These are phyloP conservation scores for Sebastolobus alascanus DNA, from an alignment of 2,797 vertebrate genomes.

Conservation along the genomic window DNA sequence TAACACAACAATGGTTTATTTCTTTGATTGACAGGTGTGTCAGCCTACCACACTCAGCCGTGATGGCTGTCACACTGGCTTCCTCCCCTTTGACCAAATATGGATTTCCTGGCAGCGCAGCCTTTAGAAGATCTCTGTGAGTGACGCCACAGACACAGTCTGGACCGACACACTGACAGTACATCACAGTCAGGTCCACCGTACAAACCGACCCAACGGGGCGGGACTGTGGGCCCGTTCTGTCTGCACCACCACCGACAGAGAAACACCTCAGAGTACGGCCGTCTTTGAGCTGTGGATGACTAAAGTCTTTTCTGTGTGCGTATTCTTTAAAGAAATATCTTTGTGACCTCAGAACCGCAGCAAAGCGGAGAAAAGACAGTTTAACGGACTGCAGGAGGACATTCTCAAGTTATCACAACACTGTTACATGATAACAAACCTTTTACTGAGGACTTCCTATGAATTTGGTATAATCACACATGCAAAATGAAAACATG, in stretches of 20 bases:
- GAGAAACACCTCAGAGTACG: neutral
- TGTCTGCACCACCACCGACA: neutral
- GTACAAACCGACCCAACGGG: neutral
- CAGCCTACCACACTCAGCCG: conserved; percentile 7
- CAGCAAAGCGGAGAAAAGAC: neutral
- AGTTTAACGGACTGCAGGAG: conserved; percentile 30
- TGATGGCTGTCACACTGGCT: neutral
- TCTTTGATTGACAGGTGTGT: conserved; percentile 1
- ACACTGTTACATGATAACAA: conserved; percentile 36
- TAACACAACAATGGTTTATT: neutral
- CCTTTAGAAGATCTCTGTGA: neutral
- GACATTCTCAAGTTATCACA: conserved; percentile 35
- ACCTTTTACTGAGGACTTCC: conserved; percentile 10
- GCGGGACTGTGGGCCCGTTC: neutral
- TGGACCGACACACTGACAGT: neutral
- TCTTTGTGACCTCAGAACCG: neutral
- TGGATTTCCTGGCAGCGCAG: neutral
- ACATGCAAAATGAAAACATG: conserved; percentile 49
- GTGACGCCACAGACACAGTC: neutral
- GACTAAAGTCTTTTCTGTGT: conserved; percentile 3
- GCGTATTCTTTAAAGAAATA: conserved; percentile 3
- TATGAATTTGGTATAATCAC: conserved; percentile 26
- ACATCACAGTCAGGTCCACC: neutral
- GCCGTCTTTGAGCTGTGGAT: neutral
- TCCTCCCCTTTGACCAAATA: neutral